Evolutionary conservation across 2,888 invertebrate species (phyloP).

Genomic region (Scaptomyza polygonia): DNA sequence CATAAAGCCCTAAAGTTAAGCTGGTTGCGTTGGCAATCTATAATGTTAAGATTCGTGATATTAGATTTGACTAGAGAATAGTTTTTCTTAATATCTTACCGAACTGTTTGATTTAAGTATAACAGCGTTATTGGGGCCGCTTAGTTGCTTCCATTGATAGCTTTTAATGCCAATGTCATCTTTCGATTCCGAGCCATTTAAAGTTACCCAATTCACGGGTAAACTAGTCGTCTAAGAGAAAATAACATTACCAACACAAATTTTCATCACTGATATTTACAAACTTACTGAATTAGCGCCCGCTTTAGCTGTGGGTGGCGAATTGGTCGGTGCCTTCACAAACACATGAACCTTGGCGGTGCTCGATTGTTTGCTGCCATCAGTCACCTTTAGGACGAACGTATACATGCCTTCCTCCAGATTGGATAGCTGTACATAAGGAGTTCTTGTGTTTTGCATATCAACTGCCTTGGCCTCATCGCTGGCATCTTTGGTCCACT

Average conservation of each 20-base stretch:
- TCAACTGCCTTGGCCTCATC: slow-evolving; percentile 96
- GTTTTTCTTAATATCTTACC: slow-evolving; percentile 42
- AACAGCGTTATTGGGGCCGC: slow-evolving; percentile 87
- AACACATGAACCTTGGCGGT: slow-evolving; percentile 95
- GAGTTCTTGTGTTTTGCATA: slow-evolving; percentile 97
- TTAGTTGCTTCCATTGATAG: slow-evolving; percentile 93
- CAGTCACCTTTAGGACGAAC: slow-evolving; percentile 96
- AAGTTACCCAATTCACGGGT: slow-evolving; percentile 91
- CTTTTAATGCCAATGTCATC: slow-evolving; percentile 93
- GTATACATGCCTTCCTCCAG: slow-evolving; percentile 97
- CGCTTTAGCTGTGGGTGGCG: slow-evolving; percentile 90
- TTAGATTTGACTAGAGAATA: slow-evolving; percentile 14
- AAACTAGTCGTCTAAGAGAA: slow-evolving; percentile 89
- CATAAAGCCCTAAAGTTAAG: slow-evolving; percentile 93
- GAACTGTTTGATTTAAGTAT: slow-evolving; percentile 87
- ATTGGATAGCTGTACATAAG: slow-evolving; percentile 94
- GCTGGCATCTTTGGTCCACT: slow-evolving; percentile 96
- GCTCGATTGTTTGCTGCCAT: slow-evolving; percentile 94
- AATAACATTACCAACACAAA: slow-evolving; percentile 5
- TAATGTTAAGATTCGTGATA: slow-evolving; percentile 5
- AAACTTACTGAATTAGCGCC: slow-evolving; percentile 85
- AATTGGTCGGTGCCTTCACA: slow-evolving; percentile 95
- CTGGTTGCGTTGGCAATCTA: slow-evolving; percentile 90
- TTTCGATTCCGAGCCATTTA: slow-evolving; percentile 92
- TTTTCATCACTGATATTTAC: neutral